A percentile compares a stretch with the other conserved stretches of the same genome.
Evolutionary conservation across 1,140 invertebrate genomes (phyloP).

Genomic region (Halyomorpha halys): DNA sequence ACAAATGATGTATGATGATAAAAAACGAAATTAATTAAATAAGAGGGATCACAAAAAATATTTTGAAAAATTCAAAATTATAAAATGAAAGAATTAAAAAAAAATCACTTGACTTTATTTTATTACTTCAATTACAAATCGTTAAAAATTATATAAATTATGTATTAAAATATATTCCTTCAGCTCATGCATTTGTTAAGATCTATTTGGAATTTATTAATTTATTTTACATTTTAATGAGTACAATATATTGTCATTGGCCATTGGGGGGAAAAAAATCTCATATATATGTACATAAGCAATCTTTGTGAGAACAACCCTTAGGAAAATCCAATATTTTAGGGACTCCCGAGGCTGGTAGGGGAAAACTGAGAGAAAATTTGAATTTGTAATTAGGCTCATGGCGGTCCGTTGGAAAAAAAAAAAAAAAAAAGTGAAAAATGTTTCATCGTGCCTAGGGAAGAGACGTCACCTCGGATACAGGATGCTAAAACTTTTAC

Average conservation of each 20-base stretch:
- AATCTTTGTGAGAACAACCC: background rate
- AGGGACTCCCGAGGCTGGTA: background rate
- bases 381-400: background rate
- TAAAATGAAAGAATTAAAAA: too few relatives aligned
- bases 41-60: too few relatives aligned
- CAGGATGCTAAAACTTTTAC: background rate
- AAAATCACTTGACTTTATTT: too few relatives aligned
- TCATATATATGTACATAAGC: slow-evolving; percentile 7
- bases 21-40: too few relatives aligned
- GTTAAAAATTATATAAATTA: too few relatives aligned
- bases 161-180: too few relatives aligned
- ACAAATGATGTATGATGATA: too few relatives aligned
- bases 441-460: background rate
- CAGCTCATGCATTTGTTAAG: too few relatives aligned
- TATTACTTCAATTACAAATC: too few relatives aligned
- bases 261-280: background rate
- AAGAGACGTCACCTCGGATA: background rate
- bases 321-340: slow-evolving; percentile 5
- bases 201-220: too few relatives aligned
- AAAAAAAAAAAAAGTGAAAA: background rate
- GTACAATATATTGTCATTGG: background rate
- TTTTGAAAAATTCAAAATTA: too few relatives aligned
- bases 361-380: background rate
- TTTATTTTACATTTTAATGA: background rate
- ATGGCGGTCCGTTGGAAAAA: slow-evolving; percentile 3